These are phyloP conservation scores for Merodon equestris DNA, from an alignment of 2,888 invertebrate genomes.

Conservation along the genomic window DNA sequence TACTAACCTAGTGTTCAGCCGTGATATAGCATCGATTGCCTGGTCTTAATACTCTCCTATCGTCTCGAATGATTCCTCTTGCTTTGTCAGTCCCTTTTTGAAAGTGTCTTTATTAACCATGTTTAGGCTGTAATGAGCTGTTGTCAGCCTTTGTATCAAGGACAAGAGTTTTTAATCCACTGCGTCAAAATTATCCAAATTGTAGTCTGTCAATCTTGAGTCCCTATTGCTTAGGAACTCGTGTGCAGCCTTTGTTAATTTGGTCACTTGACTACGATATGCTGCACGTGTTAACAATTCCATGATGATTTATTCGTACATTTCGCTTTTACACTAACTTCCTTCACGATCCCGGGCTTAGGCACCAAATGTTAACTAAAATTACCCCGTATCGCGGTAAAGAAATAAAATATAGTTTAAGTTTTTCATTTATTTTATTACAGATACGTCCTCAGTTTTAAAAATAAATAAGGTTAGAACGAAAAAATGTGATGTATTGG, in stretches of 20 bases:
- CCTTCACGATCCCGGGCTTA: too few relatives aligned
- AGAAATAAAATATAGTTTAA: too few relatives aligned
- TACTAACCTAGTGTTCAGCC: constrained; percentile 12
- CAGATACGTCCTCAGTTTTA: too few relatives aligned
- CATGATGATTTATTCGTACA: background rate
- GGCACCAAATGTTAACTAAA: too few relatives aligned
- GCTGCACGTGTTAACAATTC: constrained; percentile 1
- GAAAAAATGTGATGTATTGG: too few relatives aligned
- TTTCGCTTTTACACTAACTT: too few relatives aligned
- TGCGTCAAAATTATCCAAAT: constrained; percentile 11
- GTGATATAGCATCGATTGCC: constrained; percentile 5
- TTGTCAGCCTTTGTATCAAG: constrained; percentile 12
- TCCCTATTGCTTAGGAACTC: constrained; percentile 13
- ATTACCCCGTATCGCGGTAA: too few relatives aligned
- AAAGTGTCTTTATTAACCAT: background rate
- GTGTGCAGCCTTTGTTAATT: constrained; percentile 19
- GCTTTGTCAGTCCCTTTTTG: constrained; percentile 7
- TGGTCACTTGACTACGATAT: constrained; percentile 21
- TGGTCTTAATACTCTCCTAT: constrained; percentile 19
- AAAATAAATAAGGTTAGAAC: too few relatives aligned
- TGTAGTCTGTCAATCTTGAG: constrained; percentile 8
- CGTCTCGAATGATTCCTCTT: background rate
- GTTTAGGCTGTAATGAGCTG: constrained; percentile 15
- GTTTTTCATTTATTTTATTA: too few relatives aligned
- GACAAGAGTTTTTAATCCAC: constrained; percentile 25